Conservation (phyloP, 2,113 vertebrate species). For the Notechis scutatus region DNA sequence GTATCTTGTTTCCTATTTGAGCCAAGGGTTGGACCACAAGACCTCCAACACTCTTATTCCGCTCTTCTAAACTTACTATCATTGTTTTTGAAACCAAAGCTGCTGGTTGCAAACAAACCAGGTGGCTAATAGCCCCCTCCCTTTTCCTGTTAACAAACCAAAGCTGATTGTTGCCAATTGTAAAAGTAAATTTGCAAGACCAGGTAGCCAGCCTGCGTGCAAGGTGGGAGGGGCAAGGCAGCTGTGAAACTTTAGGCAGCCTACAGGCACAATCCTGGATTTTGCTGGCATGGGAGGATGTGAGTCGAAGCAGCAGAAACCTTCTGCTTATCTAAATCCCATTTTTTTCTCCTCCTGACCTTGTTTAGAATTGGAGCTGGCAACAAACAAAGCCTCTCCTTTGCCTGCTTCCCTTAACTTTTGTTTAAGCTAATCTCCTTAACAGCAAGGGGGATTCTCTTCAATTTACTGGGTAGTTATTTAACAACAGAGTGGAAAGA, state of each 20-base stretch:
- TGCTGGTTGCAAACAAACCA: background rate
- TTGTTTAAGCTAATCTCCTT: background rate
- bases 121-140: too few species aligned
- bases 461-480: background rate
- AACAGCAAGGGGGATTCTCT: background rate
- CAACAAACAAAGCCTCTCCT: background rate
- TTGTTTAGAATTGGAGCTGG: background rate
- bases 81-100: background rate
- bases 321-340: background rate
- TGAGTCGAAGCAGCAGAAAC: background rate
- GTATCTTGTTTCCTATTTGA: background rate
- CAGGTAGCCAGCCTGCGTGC: too few species aligned
- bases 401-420: background rate
- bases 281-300: background rate
- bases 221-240: too few species aligned
- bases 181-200: too few species aligned
- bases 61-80: background rate
- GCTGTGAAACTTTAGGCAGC: background rate
- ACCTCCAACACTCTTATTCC: background rate
- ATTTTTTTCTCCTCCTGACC: background rate
- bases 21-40: background rate
- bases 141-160: too few species aligned
- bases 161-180: too few species aligned
- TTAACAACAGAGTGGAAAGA: background rate
- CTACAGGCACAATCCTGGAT: background rate